Base-by-base conservation (phyloP, 1,140 invertebrate species). In the Chrysoperla carnea region DNA sequence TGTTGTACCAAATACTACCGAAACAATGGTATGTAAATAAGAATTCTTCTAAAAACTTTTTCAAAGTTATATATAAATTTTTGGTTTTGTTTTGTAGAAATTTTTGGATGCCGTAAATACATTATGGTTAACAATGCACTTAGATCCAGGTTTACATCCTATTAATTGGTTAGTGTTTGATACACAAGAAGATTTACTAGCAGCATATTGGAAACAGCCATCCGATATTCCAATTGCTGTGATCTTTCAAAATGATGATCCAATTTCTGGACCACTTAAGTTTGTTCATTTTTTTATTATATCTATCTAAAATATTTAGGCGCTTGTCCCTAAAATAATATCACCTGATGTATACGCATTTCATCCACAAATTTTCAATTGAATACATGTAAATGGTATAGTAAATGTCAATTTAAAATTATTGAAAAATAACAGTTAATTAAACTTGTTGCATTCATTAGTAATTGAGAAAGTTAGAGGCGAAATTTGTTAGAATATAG, bases 181-280 rank as follows among this genome's bases (percentile, higher is more conserved):
- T 45, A 71, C 71, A 42, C 72, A 71, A 44, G 73, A 76, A 37
- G 76, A 78, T 46, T 62, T 83, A 37, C 66, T 78, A 40, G 75
- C 74, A 35, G 72, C 75, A 8, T 81, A 81, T 54, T 78, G 76
- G 69, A 68, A 64, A 49, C 66, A 76, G 49, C 70, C 77, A 1
- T 63, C 63, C 43, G 69, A 66, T 42, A 72, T 83, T 46, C 74
- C 75, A 12, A 60, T 80, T 33, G 77, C 78, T 13, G 66, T 83
- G 33, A 72, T 83, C 44, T 81, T 83, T 50, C 69, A 72, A 15
- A 65, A 76, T 51, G 56, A 63, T 17, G 56, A 62, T 39, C 68
- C 69, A 8, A 63, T 70, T 45, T 60, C 59, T 40, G 60, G 52
- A 39, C 62, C 64, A 28, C 61, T 78, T 37, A 66, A 66, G 75